Percentiles rank a stretch among this genome's conserved stretches.
Evolutionary conservation across 2,113 vertebrate species (phyloP).

Genomic region (Rhabdomys dilectus): DNA sequence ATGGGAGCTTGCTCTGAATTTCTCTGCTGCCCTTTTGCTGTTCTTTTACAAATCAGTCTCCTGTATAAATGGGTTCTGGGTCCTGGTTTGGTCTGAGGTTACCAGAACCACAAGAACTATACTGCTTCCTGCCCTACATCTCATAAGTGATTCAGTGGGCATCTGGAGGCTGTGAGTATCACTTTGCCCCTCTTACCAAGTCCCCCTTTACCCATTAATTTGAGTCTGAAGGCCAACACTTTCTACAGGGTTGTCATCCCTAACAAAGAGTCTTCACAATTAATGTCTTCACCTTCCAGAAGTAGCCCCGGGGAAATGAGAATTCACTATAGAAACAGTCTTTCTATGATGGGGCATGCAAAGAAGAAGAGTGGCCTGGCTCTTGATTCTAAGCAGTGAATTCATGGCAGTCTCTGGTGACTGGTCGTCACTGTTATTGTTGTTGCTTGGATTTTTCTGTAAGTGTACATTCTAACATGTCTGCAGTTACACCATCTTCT

Average conservation of each 20-base stretch:
- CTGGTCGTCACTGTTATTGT: background rate
- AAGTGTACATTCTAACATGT: background rate
- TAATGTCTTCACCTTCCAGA: background rate
- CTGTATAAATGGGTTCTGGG: background rate
- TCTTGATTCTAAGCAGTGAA: background rate
- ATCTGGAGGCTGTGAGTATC: background rate
- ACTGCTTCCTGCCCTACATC: background rate
- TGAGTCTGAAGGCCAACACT: background rate
- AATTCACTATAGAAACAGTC: background rate
- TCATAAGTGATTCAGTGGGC: too few species aligned
- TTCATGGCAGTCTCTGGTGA: background rate
- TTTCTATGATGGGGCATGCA: background rate
- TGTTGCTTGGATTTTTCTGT: background rate
- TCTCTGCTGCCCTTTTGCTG: background rate
- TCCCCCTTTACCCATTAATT: background rate
- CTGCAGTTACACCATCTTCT: background rate
- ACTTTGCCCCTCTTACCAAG: background rate
- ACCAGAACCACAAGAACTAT: background rate
- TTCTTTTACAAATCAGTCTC: background rate
- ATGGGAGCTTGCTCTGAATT: background rate
- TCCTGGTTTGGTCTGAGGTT: background rate
- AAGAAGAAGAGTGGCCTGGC: background rate
- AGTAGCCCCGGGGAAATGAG: background rate
- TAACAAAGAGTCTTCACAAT: rapidly evolving
- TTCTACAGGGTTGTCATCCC: background rate